Conservation (phyloP, 2,888 invertebrate species). For the Tiliacea aurago region DNA sequence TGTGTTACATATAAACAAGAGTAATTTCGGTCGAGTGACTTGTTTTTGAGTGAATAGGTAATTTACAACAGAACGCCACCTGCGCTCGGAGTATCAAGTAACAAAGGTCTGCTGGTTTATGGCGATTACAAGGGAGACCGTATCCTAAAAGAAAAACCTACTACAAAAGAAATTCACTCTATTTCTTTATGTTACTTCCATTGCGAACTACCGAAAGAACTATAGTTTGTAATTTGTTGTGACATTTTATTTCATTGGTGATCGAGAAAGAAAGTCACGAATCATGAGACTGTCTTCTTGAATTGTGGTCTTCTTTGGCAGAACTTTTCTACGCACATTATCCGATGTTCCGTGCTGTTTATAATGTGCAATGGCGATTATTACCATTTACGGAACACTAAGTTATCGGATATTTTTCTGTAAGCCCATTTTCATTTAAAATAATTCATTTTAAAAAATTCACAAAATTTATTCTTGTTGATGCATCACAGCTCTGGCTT, state of each 20-base stretch:
- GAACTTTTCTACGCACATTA: background rate
- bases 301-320: background rate
- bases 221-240: constrained; percentile 42
- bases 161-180: constrained; percentile 68
- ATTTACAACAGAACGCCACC: constrained; percentile 68
- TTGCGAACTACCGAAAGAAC: constrained; percentile 29
- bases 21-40: constrained; percentile 61
- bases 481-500: too few relatives aligned
- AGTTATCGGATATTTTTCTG: background rate
- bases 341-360: background rate
- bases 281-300: too few relatives aligned
- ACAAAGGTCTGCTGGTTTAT: constrained; percentile 65
- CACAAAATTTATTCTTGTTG: too few relatives aligned
- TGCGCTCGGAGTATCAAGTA: constrained; percentile 64
- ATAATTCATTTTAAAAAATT: too few relatives aligned
- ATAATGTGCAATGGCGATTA: background rate
- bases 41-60: constrained; percentile 70
- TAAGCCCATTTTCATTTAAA: too few relatives aligned
- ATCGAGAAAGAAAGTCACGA: constrained; percentile 21
- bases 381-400: too few relatives aligned
- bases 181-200: constrained; percentile 53
- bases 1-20: constrained; percentile 37
- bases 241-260: constrained; percentile 38
- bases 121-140: constrained; percentile 56
- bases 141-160: constrained; percentile 63